These are phyloP conservation scores for Mellilla xanthometata DNA, from an alignment of 2,888 invertebrate genomes.

Conservation along the genomic window DNA sequence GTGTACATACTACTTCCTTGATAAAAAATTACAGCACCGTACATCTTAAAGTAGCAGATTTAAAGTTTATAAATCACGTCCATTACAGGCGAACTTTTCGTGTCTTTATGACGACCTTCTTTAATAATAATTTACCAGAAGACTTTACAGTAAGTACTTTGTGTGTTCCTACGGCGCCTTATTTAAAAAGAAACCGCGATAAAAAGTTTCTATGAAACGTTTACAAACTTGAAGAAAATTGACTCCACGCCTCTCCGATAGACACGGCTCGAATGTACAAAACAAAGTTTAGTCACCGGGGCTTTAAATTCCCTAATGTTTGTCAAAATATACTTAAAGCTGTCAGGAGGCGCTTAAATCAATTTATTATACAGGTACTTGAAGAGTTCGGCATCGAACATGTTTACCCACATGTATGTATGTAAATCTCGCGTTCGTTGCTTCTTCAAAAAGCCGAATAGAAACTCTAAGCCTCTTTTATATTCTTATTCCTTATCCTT, in stretches of 20 bases:
- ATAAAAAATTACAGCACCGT: background rate
- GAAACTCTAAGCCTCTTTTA: constrained; percentile 78
- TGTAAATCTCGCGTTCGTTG: constrained; percentile 73
- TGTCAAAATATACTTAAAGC: constrained; percentile 77
- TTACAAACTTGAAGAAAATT: constrained; percentile 52
- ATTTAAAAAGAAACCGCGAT: constrained; percentile 18
- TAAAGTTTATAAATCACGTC: constrained; percentile 20
- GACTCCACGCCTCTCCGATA: constrained; percentile 51
- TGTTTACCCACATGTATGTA: constrained; percentile 69
- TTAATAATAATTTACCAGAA: constrained; percentile 22
- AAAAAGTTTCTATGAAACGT: constrained; percentile 38
- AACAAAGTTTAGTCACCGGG: constrained; percentile 69
- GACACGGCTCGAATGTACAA: constrained; percentile 50
- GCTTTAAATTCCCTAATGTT: constrained; percentile 76
- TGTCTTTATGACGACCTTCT: constrained; percentile 23
- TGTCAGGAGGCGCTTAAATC: constrained; percentile 79
- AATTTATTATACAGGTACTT: constrained; percentile 78
- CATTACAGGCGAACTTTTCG: constrained; percentile 22
- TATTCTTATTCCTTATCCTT: constrained; percentile 79
- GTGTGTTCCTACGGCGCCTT: constrained; percentile 1
- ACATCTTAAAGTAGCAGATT: background rate
- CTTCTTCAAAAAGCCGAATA: constrained; percentile 71
- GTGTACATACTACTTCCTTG: background rate
- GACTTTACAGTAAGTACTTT: constrained; percentile 8
- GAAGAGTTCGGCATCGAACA: constrained; percentile 63